Evolutionary conservation across 2,888 invertebrate species (phyloP).

Genomic region (Tipula unca): DNA sequence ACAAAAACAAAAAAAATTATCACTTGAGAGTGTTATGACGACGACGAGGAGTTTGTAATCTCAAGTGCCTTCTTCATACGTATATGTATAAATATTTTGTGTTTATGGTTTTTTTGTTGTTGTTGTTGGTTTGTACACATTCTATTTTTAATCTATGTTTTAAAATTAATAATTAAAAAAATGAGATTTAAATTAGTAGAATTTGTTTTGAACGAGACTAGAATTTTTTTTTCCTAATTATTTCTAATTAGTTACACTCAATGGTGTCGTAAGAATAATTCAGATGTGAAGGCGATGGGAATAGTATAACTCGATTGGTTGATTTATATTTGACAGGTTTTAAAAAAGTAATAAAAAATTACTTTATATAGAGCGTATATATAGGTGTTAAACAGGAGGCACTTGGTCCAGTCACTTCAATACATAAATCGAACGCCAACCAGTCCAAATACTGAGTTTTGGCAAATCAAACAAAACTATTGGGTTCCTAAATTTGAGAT

Average conservation of each 20-base stretch:
- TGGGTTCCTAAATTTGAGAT: too few species aligned
- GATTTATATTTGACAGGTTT: neutral
- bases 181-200: neutral
- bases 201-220: neutral
- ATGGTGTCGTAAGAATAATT: neutral
- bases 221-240: neutral
- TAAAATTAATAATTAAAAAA: neutral
- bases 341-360: neutral
- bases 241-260: conserved; percentile 8
- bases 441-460: too few species aligned
- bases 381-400: too few species aligned
- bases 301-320: neutral
- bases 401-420: too few species aligned
- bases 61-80: neutral
- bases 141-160: neutral
- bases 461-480: too few species aligned
- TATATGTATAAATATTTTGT: too few species aligned
- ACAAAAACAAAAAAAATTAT: neutral
- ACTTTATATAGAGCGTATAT: too few species aligned
- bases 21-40: neutral
- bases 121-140: neutral
- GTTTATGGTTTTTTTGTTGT: neutral
- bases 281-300: neutral
- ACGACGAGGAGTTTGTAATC: neutral
- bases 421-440: too few species aligned